phyloP scores from a whole-genome alignment of 2,797 vertebrate species.

The Cottoperca gobio region DNA sequence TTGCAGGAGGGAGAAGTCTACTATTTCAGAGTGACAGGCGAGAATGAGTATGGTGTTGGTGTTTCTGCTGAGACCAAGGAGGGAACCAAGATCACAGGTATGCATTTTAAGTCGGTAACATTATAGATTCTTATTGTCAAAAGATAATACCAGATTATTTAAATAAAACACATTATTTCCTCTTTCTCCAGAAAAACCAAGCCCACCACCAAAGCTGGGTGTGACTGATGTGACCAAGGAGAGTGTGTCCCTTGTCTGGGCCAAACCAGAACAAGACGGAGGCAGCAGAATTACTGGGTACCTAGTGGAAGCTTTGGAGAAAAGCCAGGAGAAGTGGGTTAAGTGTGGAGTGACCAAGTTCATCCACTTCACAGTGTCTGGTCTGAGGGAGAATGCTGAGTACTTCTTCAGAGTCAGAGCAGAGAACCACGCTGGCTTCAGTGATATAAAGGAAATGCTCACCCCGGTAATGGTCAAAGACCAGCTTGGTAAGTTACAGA shows the following conservation, averaged over 20 bases:
- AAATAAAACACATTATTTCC: slow-evolving; percentile 25
- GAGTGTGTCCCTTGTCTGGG: slow-evolving; percentile 92
- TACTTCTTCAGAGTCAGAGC: slow-evolving; percentile 97
- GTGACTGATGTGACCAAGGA: slow-evolving; percentile 93
- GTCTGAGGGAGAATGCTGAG: slow-evolving; percentile 93
- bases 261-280: slow-evolving; percentile 97
- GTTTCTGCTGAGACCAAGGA: slow-evolving; percentile 92
- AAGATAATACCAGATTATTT: background rate
- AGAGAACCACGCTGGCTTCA: slow-evolving; percentile 96
- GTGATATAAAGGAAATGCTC: slow-evolving; percentile 93
- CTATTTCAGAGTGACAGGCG: slow-evolving; percentile 96
- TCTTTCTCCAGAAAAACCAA: slow-evolving; percentile 93
- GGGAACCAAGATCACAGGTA: slow-evolving; percentile 98
- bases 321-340: slow-evolving; percentile 97
- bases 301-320: slow-evolving; percentile 93
- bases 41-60: slow-evolving; percentile 96
- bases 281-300: slow-evolving; percentile 95
- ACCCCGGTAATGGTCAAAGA: slow-evolving; percentile 94
- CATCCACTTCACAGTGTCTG: slow-evolving; percentile 88
- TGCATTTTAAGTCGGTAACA: slow-evolving; percentile 52
- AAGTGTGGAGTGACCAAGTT: slow-evolving; percentile 93
- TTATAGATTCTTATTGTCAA: background rate
- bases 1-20: slow-evolving; percentile 94
- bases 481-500: slow-evolving; percentile 88
- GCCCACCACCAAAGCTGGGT: slow-evolving; percentile 94